A percentile compares a stretch with the other conserved stretches of the same genome.
Evolutionary conservation across 1,140 invertebrate genomes (phyloP).

Genomic region (Drosophila persimilis): DNA sequence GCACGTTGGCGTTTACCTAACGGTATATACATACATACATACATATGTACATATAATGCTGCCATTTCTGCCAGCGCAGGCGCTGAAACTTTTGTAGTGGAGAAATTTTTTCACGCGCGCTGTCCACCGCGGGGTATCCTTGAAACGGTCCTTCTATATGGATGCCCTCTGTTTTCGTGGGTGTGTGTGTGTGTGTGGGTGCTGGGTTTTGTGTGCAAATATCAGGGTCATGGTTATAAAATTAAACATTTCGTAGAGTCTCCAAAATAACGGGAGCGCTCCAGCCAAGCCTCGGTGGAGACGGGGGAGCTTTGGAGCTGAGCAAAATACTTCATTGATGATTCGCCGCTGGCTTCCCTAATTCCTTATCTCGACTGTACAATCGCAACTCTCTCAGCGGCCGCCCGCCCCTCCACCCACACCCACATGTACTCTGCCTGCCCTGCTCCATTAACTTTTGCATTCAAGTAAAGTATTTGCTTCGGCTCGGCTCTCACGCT

Average conservation of each 20-base stretch:
- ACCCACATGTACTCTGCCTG: neutral
- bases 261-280: slow-evolving; percentile 63
- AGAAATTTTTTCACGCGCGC: slow-evolving; percentile 80
- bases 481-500: slow-evolving; percentile 11
- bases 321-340: slow-evolving; percentile 63
- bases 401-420: neutral
- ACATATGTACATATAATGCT: slow-evolving; percentile 1
- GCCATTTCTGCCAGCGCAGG: slow-evolving; percentile 42
- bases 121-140: slow-evolving; percentile 60
- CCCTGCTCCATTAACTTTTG: slow-evolving; percentile 49
- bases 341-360: slow-evolving; percentile 48
- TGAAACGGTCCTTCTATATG: slow-evolving; percentile 59
- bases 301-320: slow-evolving; percentile 18
- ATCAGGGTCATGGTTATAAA: slow-evolving; percentile 83
- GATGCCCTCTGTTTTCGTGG: slow-evolving; percentile 14
- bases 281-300: slow-evolving; percentile 25
- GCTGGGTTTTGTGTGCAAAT: slow-evolving; percentile 57
- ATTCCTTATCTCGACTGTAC: slow-evolving; percentile 33
- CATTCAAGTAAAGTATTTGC: slow-evolving; percentile 43
- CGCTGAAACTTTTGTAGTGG: slow-evolving; percentile 53
- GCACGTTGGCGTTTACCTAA: slow-evolving; percentile 40
- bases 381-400: too few relatives aligned
- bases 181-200: slow-evolving; percentile 26
- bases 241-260: slow-evolving; percentile 76
- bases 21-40: neutral